phyloP scores from a whole-genome alignment of 2,113 vertebrate genomes.

The Cathartes aura region DNA sequence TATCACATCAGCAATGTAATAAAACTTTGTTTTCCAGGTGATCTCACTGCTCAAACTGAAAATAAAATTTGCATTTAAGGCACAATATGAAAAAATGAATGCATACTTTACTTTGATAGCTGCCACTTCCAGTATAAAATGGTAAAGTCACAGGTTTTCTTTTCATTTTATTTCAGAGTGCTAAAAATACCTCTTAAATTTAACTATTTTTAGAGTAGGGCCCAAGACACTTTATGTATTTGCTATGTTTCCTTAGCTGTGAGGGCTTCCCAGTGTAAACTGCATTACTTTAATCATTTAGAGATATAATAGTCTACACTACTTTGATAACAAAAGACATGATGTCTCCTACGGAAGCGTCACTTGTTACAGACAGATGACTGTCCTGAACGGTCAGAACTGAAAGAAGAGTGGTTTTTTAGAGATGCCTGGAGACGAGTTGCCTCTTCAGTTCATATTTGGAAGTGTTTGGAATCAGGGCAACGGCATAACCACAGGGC shows the following conservation, averaged over 20 bases:
- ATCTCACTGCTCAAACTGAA: background rate
- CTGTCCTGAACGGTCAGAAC: background rate
- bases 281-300: background rate
- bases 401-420: background rate
- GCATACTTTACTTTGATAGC: background rate
- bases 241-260: background rate
- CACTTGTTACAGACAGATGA: background rate
- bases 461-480: background rate
- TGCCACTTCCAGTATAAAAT: background rate
- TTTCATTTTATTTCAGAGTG: background rate
- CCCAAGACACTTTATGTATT: background rate
- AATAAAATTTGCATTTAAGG: background rate
- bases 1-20: background rate
- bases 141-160: background rate
- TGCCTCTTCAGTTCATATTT: background rate
- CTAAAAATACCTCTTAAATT: background rate
- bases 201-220: background rate
- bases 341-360: background rate
- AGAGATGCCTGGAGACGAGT: background rate
- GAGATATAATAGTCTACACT: background rate
- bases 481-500: background rate
- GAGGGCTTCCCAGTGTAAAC: background rate
- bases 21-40: background rate
- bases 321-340: background rate
- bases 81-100: background rate